Evolutionary conservation across 2,797 vertebrate genomes (phyloP), one percentile per base, ranked within the genome.

Genomic region (Merluccius polli): DNA sequence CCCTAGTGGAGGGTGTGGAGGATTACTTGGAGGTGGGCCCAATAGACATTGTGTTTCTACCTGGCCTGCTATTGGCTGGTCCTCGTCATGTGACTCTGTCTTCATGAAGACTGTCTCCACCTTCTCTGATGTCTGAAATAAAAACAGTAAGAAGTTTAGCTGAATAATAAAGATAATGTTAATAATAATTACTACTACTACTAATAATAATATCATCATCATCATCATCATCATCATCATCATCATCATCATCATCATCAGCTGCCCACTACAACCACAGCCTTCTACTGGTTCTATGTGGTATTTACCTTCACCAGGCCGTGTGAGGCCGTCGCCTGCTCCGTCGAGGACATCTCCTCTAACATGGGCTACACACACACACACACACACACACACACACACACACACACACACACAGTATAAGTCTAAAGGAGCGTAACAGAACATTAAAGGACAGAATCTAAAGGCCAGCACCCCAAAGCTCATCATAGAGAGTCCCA

Each of bases 51-150:
- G 81, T n/a, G 76, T 77, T 73, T 85, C 89, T 93, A 94, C 92
- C 92, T 92, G 69, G 0, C 85, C 85, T 1, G 29, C 48, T 30
- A 77, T 5, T 69, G 71, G 75, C 71, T 79, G 83, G 24, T 88
- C 83, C 79, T 77, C 35, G 75, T 90, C 87, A 69, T 44, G 77
- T 79, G 83, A 74, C 38, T 89, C 88, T 0, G 87, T 59, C 71
- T 71, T 77, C 75, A 89, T 4, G 72, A 85, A 77, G 35, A 88
- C 32, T 0, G 67, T 87, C 80, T 93, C 91, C 63, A 92, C 91
- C 4, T 89, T 91, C 74, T 96, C 95, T 15, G 91, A 92, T 75
- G 92, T 94, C 97, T 98, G 93, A 70, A 86, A 76, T 1, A 83
- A 0, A 38, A 86, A 81, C 68, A 41, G 13, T 71, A 85, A 36